Evolutionary conservation across 2,888 invertebrate species (phyloP).

Genomic region (Hermodice carunculata): DNA sequence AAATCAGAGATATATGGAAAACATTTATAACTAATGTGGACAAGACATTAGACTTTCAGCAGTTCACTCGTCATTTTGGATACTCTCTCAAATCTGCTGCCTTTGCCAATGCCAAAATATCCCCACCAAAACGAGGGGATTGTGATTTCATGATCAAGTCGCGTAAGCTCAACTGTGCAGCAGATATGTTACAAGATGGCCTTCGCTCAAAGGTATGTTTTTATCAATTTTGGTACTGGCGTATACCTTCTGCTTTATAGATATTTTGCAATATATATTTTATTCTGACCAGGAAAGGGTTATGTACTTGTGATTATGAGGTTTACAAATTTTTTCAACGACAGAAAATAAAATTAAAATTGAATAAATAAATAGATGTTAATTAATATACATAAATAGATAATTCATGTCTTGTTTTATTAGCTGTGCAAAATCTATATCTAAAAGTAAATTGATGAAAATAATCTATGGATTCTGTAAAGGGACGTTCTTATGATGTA

Average conservation of each 20-base stretch:
- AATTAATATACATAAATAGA: too few relatives aligned
- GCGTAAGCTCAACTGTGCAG: slow-evolving; percentile 66
- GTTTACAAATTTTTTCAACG: too few relatives aligned
- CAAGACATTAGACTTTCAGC: slow-evolving; percentile 63
- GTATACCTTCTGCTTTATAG: background rate
- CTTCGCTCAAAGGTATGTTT: slow-evolving; percentile 67
- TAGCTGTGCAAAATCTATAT: too few relatives aligned
- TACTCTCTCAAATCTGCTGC: slow-evolving; percentile 64
- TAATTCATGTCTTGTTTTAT: too few relatives aligned
- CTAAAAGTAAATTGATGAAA: too few relatives aligned
- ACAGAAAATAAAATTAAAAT: too few relatives aligned
- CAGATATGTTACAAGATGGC: slow-evolving; percentile 66
- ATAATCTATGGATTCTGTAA: too few relatives aligned
- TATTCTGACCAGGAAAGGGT: background rate
- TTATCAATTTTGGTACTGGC: too few relatives aligned
- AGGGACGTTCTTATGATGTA: too few relatives aligned
- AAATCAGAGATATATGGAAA: slow-evolving; percentile 67
- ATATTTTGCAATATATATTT: background rate
- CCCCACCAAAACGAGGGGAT: slow-evolving; percentile 67
- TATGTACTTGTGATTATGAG: too few relatives aligned
- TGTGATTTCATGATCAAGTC: slow-evolving; percentile 66
- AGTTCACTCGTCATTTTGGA: slow-evolving; percentile 69
- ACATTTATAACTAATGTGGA: slow-evolving; percentile 68
- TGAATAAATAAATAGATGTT: too few relatives aligned
- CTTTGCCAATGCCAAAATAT: slow-evolving; percentile 68